A percentile compares a stretch with the other conserved stretches of the same genome.
phyloP scores from a whole-genome alignment of 2,113 vertebrate species.

The Ciconia stormi region DNA sequence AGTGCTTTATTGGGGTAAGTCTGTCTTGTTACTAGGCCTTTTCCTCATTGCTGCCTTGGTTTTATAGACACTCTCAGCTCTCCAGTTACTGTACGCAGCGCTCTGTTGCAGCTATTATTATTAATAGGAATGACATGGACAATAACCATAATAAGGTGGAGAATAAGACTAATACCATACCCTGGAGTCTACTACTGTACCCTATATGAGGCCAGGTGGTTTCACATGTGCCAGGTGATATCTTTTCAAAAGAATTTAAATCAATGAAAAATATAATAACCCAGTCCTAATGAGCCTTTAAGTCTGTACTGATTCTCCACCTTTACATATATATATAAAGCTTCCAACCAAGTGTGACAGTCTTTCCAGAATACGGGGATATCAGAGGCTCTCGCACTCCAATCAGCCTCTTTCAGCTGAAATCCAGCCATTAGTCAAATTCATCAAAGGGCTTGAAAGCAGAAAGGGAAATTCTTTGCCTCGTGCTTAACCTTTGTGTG shows the following conservation, averaged over 20 bases:
- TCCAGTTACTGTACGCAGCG: fast-evolving
- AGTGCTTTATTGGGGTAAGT: background rate
- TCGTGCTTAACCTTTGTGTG: slow-evolving; percentile 52
- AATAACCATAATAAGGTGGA: background rate
- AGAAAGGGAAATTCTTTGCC: slow-evolving; percentile 46
- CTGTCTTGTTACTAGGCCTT: background rate
- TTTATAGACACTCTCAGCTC: background rate
- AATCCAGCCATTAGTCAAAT: slow-evolving; percentile 41
- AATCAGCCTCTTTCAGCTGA: slow-evolving; percentile 48
- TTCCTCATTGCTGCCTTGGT: background rate
- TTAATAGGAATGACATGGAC: background rate
- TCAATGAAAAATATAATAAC: background rate
- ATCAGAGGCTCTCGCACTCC: background rate
- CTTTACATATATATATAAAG: background rate
- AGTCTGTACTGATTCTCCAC: background rate
- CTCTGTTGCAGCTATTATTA: background rate
- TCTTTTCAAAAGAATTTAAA: background rate
- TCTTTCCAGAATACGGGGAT: background rate
- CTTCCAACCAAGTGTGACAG: background rate
- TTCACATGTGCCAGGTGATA: background rate
- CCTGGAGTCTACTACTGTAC: background rate
- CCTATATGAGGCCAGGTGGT: background rate
- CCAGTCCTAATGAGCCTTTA: background rate
- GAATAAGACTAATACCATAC: background rate
- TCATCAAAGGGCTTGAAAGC: slow-evolving; percentile 51